Base-by-base conservation (phyloP, 2,888 invertebrate species). In the Mylabris sibirica region DNA sequence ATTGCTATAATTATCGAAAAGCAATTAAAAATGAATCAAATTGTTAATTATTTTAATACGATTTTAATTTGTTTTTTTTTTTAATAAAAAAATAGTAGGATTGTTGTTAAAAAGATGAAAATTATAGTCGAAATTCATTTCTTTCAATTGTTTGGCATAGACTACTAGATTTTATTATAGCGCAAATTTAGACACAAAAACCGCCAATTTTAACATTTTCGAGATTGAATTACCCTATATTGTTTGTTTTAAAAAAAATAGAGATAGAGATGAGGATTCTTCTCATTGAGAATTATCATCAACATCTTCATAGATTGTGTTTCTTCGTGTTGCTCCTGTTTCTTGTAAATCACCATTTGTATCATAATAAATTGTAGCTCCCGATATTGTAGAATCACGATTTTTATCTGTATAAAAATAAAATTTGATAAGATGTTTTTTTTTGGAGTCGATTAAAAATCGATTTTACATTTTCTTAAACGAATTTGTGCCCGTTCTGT, bases 401-500 rank as follows among this genome's bases (percentile, higher is more conserved):
- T 77, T 76, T 72, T 64, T 64, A 14, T 53, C 57, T 59, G n/a
- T n/a, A 57, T 3, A 30, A 30, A 8, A 30, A 30, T 8, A 57
- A 30, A 64, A 34, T 24, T 1, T 8, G 17, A 59, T 5, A 64
- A 63, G 44, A n/a, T n/a, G n/a, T n/a, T n/a, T n/a, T 30, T 57
- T 57, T 30, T 26, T n/a, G 41, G n/a, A n/a, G 3, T n/a, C n/a
- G 8, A 30, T 30, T 30, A 30, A 4, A 8, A 30, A 30, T 30
- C 4, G 30, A 3, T 30, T 4, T 30, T 30, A 57, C 57, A 24
- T 24, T 24, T 57, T 9, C 57, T 57, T 9, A 57, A 26, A 9
- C 30, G 64, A 17, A 41, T 41, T 20, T 80, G 81, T 1, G 89
- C 88, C 73, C 88, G 83, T 66, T 87, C 85, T 60, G 89, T 88